Conservation (phyloP, 92 coral and sea anemone genomes). For the Parazoanthus swiftii region DNA sequence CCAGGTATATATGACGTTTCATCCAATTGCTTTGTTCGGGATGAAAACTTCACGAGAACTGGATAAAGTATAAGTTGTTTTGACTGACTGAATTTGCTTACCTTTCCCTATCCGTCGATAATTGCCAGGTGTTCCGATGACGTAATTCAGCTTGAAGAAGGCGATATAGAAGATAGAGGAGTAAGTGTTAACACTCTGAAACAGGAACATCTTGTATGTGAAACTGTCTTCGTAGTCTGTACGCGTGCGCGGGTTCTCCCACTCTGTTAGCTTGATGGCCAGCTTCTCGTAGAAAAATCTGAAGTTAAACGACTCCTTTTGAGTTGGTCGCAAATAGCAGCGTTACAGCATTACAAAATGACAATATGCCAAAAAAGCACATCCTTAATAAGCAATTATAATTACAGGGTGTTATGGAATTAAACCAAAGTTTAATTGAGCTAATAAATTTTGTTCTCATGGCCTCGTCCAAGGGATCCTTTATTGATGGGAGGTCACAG, state of each 20-base stretch:
- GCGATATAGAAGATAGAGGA: slow-evolving; percentile 95
- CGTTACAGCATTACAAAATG: background rate
- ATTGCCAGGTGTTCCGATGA: slow-evolving; percentile 84
- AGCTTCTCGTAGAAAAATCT: slow-evolving; percentile 69
- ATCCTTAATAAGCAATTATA: no score
- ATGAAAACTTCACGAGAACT: no score
- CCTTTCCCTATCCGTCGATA: slow-evolving; percentile 69
- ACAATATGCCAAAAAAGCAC: no score
- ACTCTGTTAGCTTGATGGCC: slow-evolving; percentile 80
- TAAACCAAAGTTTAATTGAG: no score
- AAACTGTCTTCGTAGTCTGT: slow-evolving; percentile 90
- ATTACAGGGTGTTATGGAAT: no score
- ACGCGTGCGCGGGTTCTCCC: slow-evolving; percentile 94
- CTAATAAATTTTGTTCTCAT: no score
- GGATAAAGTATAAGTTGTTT: no score
- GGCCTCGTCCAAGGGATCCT: no score
- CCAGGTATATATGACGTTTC: no score
- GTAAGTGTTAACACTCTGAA: slow-evolving; percentile 90
- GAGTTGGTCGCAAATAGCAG: background rate
- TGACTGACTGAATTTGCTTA: background rate
- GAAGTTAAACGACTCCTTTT: background rate
- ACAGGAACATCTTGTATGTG: slow-evolving; percentile 92
- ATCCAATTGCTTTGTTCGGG: no score
- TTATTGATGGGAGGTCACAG: no score
- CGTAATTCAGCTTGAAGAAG: slow-evolving; percentile 79